Conservation (phyloP, 2,797 vertebrate genomes). For the Fringilla coelebs region DNA sequence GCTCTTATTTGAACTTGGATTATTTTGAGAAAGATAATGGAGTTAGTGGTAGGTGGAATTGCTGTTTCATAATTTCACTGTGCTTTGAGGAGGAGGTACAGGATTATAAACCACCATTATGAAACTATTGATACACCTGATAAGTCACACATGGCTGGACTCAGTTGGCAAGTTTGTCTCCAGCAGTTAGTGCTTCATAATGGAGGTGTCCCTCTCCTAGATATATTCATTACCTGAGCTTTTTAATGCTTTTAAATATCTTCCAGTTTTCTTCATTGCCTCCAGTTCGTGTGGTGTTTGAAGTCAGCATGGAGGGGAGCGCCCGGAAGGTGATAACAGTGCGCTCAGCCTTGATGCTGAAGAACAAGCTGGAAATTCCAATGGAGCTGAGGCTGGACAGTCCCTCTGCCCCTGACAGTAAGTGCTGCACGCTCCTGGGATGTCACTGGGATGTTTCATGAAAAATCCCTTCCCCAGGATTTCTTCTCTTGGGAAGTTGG, state of each 20-base stretch:
- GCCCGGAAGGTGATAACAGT: slow-evolving; percentile 96
- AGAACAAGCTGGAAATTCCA: slow-evolving; percentile 88
- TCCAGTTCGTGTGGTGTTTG: slow-evolving; percentile 94
- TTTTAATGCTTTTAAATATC: slow-evolving; percentile 30
- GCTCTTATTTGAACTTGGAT: background rate
- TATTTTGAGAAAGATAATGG: background rate
- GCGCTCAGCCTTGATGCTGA: slow-evolving; percentile 92
- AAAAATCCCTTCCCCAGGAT: too few relatives aligned
- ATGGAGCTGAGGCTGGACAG: slow-evolving; percentile 96
- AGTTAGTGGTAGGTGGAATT: background rate
- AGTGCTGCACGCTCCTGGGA: slow-evolving; percentile 20
- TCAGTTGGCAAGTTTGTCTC: background rate
- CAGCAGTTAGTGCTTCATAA: background rate
- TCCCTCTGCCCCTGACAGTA: slow-evolving; percentile 96
- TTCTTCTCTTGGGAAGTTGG: too few relatives aligned
- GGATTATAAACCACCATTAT: background rate
- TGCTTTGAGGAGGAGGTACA: background rate
- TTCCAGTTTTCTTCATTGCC: slow-evolving; percentile 94
- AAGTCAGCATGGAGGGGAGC: slow-evolving; percentile 94
- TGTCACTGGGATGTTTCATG: too few relatives aligned
- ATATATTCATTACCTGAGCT: background rate
- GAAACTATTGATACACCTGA: background rate
- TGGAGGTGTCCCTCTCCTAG: background rate
- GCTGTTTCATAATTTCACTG: background rate
- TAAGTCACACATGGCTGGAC: background rate